These are phyloP conservation scores for Euplagia quadripunctaria DNA, from an alignment of 2,888 invertebrate genomes.

Conservation along the genomic window DNA sequence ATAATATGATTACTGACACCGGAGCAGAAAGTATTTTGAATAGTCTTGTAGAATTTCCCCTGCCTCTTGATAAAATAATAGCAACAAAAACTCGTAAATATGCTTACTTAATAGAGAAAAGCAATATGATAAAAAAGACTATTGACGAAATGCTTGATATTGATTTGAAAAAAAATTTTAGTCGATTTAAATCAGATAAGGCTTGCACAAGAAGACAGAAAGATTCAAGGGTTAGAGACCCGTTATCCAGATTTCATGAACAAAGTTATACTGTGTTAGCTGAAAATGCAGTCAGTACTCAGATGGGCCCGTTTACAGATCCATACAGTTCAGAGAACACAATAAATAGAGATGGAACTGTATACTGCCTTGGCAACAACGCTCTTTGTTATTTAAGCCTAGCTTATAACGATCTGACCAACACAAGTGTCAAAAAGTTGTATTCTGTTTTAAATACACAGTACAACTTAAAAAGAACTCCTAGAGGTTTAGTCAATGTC, in stretches of 20 bases:
- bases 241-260: background rate
- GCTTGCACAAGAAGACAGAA: background rate
- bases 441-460: slow-evolving; percentile 62
- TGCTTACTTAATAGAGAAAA: background rate
- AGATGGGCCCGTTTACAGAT: slow-evolving; percentile 59
- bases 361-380: slow-evolving; percentile 67
- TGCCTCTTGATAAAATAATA: slow-evolving; percentile 58
- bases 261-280: background rate
- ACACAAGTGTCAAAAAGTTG: slow-evolving; percentile 58
- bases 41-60: slow-evolving; percentile 30
- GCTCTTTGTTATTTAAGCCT: slow-evolving; percentile 65
- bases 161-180: background rate
- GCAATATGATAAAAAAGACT: background rate
- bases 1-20: slow-evolving; percentile 65
- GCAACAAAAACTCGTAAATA: background rate
- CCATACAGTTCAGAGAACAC: slow-evolving; percentile 56
- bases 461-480: slow-evolving; percentile 51
- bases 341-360: slow-evolving; percentile 38
- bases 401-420: slow-evolving; percentile 67
- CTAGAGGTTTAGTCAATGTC: slow-evolving; percentile 66
- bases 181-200: background rate
- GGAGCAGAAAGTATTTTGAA: slow-evolving; percentile 65
- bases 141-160: background rate
- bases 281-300: background rate
- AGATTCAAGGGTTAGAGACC: background rate